Base-by-base conservation (phyloP, 2,797 vertebrate species). In the Fistularia tabacaria region DNA sequence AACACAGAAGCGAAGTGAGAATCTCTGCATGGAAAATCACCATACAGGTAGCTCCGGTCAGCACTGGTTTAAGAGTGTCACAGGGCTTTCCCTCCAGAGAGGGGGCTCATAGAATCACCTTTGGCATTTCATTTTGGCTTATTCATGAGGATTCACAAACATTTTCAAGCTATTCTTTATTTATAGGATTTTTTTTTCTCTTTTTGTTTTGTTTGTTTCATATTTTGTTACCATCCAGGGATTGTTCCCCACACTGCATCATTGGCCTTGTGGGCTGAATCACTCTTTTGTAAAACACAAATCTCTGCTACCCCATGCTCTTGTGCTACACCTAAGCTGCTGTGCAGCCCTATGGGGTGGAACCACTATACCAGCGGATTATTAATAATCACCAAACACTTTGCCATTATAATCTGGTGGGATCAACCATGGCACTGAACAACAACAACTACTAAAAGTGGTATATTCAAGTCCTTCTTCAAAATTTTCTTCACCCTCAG, bases 1-100 rank as follows among this genome's bases (percentile, higher is more conserved):
- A 53, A 57, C 15, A 13, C 58, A 13, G 11, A 56, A 63, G 69
- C 51, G 59, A 61, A 76, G 57, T 57, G 14, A 64, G 64, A 43
- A 40, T 61, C 46, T 14, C 43, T 14, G 47, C 41, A 56, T 43
- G 51, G 38, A 71, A 54, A 65, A 49, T 10, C n/a, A n/a, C n/a
- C n/a, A n/a, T n/a, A n/a, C n/a, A n/a, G n/a, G n/a, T 39, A 49
- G 57, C 38, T 25, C 25, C 25, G 25, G 25, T 25, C 25, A 25
- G 25, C 25, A 25, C 25, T 5, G 25, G 2, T 25, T 25, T 25
- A 25, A 25, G 25, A 25, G 25, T 25, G 25, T 25, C 2, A 25
- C 2, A 25, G 25, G 25, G 25, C 25, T 25, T 12, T 40, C 3
- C 39, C 39, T 3, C 39, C 39, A 3, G 39, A 40, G 8, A 10